phyloP scores from a whole-genome alignment of 1,140 invertebrate species.

The Octopus bimaculoides region DNA sequence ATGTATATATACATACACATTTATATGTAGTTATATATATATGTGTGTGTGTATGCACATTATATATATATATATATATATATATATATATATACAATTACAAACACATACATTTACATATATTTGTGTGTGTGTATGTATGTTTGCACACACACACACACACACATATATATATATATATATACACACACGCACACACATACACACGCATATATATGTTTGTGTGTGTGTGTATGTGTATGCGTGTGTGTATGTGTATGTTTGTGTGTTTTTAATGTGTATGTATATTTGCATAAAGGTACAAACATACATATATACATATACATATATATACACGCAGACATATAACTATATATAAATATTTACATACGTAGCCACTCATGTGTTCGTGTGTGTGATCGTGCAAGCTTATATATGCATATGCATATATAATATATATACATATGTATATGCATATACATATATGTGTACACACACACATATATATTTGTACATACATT shows the following conservation, averaged over 20 bases:
- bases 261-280: not conserved
- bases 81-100: not conserved
- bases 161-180: constrained; percentile 1
- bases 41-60: too few relatives aligned
- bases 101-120: not conserved
- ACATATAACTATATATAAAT: not conserved
- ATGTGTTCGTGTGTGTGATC: not conserved
- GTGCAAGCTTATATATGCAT: not conserved
- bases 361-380: not conserved
- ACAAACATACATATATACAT: not conserved
- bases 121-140: not conserved
- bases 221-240: not conserved
- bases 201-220: not conserved
- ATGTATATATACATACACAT: not conserved
- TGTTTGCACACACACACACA: not conserved
- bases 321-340: not conserved
- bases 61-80: not conserved
- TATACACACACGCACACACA: not conserved
- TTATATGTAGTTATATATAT: too few relatives aligned
- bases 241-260: not conserved
- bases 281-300: not conserved
- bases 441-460: not conserved
- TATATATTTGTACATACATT: not conserved
- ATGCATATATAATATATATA: not conserved
- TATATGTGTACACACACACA: not conserved